These are phyloP conservation scores for Eulimnadia texana DNA, from an alignment of 1,140 invertebrate genomes.

Conservation along the genomic window DNA sequence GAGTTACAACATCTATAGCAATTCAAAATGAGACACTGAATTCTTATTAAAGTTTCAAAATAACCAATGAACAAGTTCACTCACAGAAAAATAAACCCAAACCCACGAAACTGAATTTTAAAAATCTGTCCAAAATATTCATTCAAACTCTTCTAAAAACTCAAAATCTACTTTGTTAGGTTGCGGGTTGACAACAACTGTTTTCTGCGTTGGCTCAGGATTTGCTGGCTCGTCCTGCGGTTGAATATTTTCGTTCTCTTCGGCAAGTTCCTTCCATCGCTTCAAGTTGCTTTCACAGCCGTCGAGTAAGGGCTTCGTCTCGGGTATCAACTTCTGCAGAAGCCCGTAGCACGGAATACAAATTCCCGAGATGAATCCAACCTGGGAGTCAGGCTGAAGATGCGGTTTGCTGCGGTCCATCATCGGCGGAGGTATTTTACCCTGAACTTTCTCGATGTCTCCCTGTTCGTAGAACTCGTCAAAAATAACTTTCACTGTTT, in stretches of 20 bases:
- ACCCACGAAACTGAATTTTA: background rate
- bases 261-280: conserved; percentile 38
- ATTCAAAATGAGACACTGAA: too few relatives aligned
- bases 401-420: conserved; percentile 61
- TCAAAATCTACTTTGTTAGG: background rate
- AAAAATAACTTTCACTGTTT: conserved; percentile 67
- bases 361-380: conserved; percentile 61
- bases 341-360: conserved; percentile 66
- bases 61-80: too few relatives aligned
- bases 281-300: conserved; percentile 45
- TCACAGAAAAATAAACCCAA: background rate
- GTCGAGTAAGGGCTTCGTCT: conserved; percentile 49
- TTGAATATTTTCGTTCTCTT: conserved; percentile 12
- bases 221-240: background rate
- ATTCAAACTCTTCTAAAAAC: background rate
- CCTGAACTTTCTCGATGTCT: conserved; percentile 52
- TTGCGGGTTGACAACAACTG: background rate
- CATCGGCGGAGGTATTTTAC: conserved; percentile 57
- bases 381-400: conserved; percentile 57
- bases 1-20: too few relatives aligned
- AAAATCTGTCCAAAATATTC: too few relatives aligned
- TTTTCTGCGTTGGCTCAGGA: too few relatives aligned
- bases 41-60: too few relatives aligned
- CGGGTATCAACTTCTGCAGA: conserved; percentile 48
- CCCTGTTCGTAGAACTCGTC: conserved; percentile 74